These are phyloP conservation scores for Hafferia zeledoni DNA, from an alignment of 2,797 vertebrate species.

Conservation along the genomic window DNA sequence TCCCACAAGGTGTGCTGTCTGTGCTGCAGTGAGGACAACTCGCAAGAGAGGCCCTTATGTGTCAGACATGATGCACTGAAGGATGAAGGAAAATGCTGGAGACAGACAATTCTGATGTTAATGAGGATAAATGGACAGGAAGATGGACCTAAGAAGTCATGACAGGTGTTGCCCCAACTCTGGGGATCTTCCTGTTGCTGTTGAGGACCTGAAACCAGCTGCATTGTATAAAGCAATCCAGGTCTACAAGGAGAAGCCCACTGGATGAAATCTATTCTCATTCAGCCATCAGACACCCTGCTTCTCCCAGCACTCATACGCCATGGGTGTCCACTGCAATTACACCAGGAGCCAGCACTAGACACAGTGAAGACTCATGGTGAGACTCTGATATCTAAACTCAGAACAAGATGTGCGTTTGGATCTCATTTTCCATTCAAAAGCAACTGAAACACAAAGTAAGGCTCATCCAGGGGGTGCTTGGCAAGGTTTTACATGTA, in stretches of 20 bases:
- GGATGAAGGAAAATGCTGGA: not conserved
- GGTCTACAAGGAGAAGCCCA: not conserved
- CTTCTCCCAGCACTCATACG: not conserved
- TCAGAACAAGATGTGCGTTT: not conserved
- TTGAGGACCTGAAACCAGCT: not conserved
- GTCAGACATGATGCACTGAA: not conserved
- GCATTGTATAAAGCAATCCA: not conserved
- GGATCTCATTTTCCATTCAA: not conserved
- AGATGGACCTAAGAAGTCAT: not conserved
- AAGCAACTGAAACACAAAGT: not conserved
- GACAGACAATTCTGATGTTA: not conserved
- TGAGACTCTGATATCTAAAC: not conserved
- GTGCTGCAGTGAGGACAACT: not conserved
- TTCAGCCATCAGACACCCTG: not conserved
- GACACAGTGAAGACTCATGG: not conserved
- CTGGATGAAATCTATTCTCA: not conserved
- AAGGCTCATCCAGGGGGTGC: not conserved
- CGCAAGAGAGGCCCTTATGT: not conserved
- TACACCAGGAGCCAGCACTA: not conserved
- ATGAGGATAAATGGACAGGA: not conserved
- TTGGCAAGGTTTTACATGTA: not conserved
- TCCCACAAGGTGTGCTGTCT: not conserved
- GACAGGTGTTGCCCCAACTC: not conserved
- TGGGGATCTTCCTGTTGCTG: not conserved
- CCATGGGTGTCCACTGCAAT: not conserved